phyloP scores from a whole-genome alignment of 2,113 vertebrate species.

The Stigmatopora nigra region DNA sequence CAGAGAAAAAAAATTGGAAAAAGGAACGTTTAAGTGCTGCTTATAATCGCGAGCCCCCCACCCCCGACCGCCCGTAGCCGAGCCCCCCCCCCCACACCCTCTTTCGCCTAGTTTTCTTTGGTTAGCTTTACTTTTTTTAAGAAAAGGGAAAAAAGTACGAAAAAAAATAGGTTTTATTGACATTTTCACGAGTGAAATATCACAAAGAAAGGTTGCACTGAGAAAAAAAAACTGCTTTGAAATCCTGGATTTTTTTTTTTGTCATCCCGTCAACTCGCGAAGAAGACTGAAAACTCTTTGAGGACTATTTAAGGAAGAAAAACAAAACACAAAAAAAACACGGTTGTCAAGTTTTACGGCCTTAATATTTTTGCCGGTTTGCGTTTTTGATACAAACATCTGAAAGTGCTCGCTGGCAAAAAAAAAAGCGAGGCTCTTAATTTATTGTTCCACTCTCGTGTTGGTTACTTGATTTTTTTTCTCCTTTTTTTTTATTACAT shows the following conservation, averaged over 20 bases:
- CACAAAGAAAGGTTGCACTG: constrained; percentile 81
- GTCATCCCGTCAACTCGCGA: constrained; percentile 81
- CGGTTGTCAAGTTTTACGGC: constrained; percentile 95
- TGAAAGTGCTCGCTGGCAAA: constrained; percentile 84
- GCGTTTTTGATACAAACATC: constrained; percentile 79
- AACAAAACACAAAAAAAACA: constrained; percentile 57
- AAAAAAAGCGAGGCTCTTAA: constrained; percentile 79
- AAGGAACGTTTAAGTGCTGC: constrained; percentile 95
- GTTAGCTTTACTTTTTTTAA: constrained; percentile 81
- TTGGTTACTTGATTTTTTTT: constrained; percentile 70
- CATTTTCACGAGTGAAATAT: constrained; percentile 95
- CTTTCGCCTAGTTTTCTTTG: constrained; percentile 62
- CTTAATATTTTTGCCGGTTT: constrained; percentile 71
- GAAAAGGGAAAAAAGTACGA: constrained; percentile 68
- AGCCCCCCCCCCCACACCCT: too few species aligned
- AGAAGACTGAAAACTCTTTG: constrained; percentile 93
- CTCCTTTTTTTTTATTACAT: constrained; percentile 96
- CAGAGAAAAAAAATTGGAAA: constrained; percentile 54
- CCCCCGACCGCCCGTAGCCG: constrained; percentile 7
- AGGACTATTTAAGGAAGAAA: constrained; percentile 95
- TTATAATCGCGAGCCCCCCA: constrained; percentile 88
- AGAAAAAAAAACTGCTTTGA: constrained; percentile 45
- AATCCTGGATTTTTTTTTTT: neutral
- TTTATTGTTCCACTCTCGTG: constrained; percentile 97
- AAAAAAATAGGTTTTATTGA: constrained; percentile 82